Conservation (phyloP, 2,113 vertebrate species). For the Psophia crepitans region DNA sequence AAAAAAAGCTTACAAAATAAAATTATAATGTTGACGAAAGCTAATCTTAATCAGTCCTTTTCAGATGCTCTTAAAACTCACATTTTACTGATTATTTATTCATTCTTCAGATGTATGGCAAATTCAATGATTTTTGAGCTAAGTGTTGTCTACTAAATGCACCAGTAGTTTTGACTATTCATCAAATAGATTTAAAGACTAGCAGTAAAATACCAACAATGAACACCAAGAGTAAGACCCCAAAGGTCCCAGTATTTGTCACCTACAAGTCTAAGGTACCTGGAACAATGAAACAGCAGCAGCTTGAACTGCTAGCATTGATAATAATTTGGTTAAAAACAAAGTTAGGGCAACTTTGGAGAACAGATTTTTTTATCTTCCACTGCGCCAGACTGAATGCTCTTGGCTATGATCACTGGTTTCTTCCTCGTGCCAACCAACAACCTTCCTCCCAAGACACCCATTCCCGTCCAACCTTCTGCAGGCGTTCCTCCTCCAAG, state of each 20-base stretch:
- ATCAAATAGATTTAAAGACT: neutral
- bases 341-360: neutral
- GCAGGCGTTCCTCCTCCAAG: neutral
- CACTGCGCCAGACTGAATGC: constrained; percentile 4
- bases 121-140: neutral
- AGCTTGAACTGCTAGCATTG: neutral
- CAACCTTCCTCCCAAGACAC: neutral
- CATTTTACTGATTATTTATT: constrained; percentile 57
- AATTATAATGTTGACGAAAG: constrained; percentile 39
- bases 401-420: constrained; percentile 3
- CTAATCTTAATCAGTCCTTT: constrained; percentile 44
- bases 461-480: constrained; percentile 15
- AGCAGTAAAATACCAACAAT: neutral
- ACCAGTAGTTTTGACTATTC: neutral
- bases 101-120: neutral
- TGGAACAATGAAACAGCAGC: neutral
- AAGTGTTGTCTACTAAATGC: neutral
- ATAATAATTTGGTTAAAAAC: neutral
- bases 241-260: neutral
- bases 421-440: neutral
- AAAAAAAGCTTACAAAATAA: constrained; percentile 38
- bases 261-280: neutral
- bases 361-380: constrained; percentile 30
- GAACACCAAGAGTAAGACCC: neutral
- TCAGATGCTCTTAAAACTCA: constrained; percentile 34